Conservation (phyloP, 2,888 invertebrate species). For the Drosophila stalkeri region DNA sequence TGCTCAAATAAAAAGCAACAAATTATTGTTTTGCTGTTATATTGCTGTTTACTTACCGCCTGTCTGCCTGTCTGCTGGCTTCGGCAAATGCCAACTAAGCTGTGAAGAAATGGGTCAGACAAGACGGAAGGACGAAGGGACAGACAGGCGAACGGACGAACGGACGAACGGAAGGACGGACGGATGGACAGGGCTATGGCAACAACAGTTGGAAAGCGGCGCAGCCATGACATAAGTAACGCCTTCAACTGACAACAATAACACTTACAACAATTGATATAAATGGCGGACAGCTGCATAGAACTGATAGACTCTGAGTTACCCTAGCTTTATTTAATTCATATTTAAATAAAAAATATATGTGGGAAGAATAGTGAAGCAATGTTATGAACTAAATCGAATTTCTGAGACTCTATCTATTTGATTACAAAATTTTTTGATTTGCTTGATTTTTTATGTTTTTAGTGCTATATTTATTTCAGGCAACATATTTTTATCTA, state of each 20-base stretch:
- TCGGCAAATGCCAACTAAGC: constrained; percentile 55
- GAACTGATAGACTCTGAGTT: neutral
- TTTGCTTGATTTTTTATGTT: neutral
- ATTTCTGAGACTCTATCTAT: no score
- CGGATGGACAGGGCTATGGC: neutral
- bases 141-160: constrained; percentile 13
- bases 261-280: constrained; percentile 49
- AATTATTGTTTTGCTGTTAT: constrained; percentile 63
- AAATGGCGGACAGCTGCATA: neutral
- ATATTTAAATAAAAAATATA: neutral
- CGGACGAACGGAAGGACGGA: neutral
- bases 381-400: neutral
- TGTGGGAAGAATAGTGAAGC: neutral
- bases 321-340: neutral
- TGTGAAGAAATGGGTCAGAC: constrained; percentile 73
- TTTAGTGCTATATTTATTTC: neutral
- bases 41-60: constrained; percentile 33
- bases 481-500: no score
- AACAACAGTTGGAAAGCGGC: constrained; percentile 5
- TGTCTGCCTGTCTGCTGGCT: neutral
- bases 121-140: constrained; percentile 8
- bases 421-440: no score
- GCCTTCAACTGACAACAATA: constrained; percentile 61
- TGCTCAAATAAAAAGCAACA: constrained; percentile 68
- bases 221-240: constrained; percentile 57